Percentiles rank a stretch among this genome's conserved stretches.
Evolutionary conservation across 2,113 vertebrate species (phyloP).

Genomic region (Triplophysa rosa): DNA sequence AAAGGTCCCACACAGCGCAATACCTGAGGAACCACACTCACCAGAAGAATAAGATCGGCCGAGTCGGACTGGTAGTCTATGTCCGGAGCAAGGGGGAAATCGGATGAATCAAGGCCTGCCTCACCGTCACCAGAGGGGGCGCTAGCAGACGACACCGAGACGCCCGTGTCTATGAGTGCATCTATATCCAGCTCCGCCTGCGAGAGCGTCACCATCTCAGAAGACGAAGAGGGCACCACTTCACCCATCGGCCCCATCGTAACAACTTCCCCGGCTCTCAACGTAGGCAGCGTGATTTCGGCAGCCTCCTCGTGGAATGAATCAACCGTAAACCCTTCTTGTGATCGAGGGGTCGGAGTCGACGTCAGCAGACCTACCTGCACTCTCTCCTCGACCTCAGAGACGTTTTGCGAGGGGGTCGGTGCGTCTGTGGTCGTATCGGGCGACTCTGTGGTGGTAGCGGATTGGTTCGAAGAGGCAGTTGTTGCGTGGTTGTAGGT

Average conservation of each 20-base stretch:
- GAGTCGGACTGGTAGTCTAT: slow-evolving; percentile 84
- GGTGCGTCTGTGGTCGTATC: slow-evolving; percentile 2
- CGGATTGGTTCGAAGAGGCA: slow-evolving; percentile 31
- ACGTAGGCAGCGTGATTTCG: slow-evolving; percentile 48
- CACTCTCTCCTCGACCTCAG: slow-evolving; percentile 6
- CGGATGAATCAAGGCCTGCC: slow-evolving; percentile 73
- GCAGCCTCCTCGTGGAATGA: slow-evolving; percentile 12
- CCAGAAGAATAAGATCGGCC: slow-evolving; percentile 77
- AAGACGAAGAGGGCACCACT: slow-evolving; percentile 44
- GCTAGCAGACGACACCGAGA: slow-evolving; percentile 74
- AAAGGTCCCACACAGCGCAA: neutral
- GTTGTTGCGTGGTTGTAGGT: slow-evolving; percentile 57
- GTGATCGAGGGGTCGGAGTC: slow-evolving; percentile 16
- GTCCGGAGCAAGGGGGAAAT: slow-evolving; percentile 71
- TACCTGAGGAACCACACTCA: slow-evolving; percentile 67
- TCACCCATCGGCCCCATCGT: slow-evolving; percentile 50
- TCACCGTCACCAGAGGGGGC: slow-evolving; percentile 81
- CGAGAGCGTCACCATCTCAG: slow-evolving; percentile 31
- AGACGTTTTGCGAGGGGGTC: slow-evolving; percentile 7
- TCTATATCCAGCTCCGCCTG: slow-evolving; percentile 22
- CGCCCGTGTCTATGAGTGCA: slow-evolving; percentile 67
- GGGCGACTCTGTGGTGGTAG: neutral
- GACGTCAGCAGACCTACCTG: slow-evolving; percentile 35
- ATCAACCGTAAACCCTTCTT: neutral
- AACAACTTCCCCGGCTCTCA: slow-evolving; percentile 38